Evolutionary conservation across 2,797 vertebrate species (phyloP).

Genomic region (Cynopterus sphinx): DNA sequence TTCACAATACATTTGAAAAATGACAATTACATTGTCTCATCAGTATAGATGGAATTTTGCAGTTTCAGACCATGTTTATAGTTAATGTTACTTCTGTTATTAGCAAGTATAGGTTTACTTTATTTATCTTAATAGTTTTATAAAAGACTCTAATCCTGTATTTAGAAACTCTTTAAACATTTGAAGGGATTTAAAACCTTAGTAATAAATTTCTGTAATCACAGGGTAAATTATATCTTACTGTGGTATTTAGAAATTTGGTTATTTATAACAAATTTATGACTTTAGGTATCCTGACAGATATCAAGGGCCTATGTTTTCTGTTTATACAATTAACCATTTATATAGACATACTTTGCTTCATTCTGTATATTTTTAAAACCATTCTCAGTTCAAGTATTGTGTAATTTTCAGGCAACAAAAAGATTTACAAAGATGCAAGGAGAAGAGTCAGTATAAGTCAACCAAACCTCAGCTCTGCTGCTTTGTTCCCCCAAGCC

Average conservation of each 20-base stretch:
- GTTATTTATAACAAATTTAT: neutral
- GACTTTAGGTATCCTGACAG: neutral
- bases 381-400: neutral
- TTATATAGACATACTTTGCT: neutral
- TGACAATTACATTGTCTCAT: neutral
- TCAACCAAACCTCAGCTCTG: neutral
- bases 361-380: conserved; percentile 36
- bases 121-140: neutral
- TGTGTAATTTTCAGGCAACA: neutral
- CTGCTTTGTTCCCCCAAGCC: neutral
- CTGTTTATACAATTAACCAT: neutral
- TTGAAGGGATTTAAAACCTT: neutral
- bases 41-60: neutral
- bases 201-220: neutral
- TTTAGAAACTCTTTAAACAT: conserved; percentile 15
- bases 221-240: neutral
- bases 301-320: neutral
- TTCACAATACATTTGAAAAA: neutral
- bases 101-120: neutral
- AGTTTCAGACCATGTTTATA: neutral
- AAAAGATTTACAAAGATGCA: neutral
- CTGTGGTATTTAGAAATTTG: neutral
- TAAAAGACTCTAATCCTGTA: neutral
- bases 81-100: neutral
- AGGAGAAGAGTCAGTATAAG: neutral